phyloP scores from a whole-genome alignment of 2,888 invertebrate genomes.

The Phlogophora meticulosa region DNA sequence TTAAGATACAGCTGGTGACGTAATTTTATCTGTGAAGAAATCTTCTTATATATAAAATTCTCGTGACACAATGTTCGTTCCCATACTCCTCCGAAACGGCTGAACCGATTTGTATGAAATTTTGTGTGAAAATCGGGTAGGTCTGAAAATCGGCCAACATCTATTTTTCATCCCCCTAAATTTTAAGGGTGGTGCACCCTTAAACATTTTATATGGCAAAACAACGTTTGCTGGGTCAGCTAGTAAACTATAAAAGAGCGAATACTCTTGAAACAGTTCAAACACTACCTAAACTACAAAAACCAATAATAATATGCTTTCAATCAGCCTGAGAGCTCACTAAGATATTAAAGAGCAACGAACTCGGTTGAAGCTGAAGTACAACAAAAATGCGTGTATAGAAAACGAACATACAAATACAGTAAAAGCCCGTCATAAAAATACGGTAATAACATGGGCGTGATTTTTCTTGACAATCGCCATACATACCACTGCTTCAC shows the following conservation, averaged over 20 bases:
- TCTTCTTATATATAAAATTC: no score
- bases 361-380: slow-evolving; percentile 11
- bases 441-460: not conserved
- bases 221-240: no score
- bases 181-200: no score
- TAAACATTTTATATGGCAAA: no score
- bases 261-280: not conserved
- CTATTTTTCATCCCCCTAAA: no score
- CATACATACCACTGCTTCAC: not conserved
- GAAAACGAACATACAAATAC: slow-evolving; percentile 8
- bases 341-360: slow-evolving; percentile 27
- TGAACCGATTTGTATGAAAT: no score
- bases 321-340: not conserved
- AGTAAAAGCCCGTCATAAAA: slow-evolving; percentile 15
- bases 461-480: slow-evolving; percentile 1
- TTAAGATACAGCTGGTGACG: no score
- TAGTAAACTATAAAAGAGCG: not conserved
- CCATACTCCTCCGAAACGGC: no score
- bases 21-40: no score
- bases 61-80: no score
- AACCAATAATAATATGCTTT: not conserved
- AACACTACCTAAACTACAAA: not conserved
- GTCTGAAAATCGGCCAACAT: no score
- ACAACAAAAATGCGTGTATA: slow-evolving; percentile 35
- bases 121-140: no score